Evolutionary conservation across 2,888 invertebrate genomes (phyloP).

Genomic region (Eugnorisma glareosa): DNA sequence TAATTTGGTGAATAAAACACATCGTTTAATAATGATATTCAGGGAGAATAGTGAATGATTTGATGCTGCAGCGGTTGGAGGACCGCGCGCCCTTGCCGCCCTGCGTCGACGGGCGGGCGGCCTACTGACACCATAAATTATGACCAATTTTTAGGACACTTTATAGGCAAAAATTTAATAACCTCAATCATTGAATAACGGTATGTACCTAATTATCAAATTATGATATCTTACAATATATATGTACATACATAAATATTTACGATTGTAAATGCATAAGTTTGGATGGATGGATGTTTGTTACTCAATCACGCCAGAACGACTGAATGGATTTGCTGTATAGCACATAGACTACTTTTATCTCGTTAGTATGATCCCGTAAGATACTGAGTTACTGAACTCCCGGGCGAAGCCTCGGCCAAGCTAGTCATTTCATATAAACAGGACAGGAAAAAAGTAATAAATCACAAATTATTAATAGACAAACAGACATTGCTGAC

Average conservation of each 20-base stretch:
- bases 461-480: not conserved
- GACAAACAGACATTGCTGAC: not conserved
- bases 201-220: not conserved
- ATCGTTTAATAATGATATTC: constrained; percentile 50
- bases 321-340: not conserved
- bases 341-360: not conserved
- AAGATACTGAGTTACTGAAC: not conserved
- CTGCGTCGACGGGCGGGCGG: constrained; percentile 54
- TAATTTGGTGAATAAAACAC: constrained; percentile 34
- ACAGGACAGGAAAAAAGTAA: constrained; percentile 16
- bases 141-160: constrained; percentile 19
- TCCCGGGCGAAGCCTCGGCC: not conserved
- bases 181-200: not conserved
- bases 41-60: constrained; percentile 57
- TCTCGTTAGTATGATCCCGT: not conserved
- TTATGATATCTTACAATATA: not conserved
- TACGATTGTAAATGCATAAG: not conserved
- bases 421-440: not conserved
- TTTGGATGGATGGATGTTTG: not conserved
- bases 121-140: constrained; percentile 18
- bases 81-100: constrained; percentile 59
- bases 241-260: no score
- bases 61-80: constrained; percentile 54
- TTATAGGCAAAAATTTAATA: not conserved
- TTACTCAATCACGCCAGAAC: not conserved